phyloP scores from a whole-genome alignment of 2,888 invertebrate species.

The Gymnosoma rotundatum region DNA sequence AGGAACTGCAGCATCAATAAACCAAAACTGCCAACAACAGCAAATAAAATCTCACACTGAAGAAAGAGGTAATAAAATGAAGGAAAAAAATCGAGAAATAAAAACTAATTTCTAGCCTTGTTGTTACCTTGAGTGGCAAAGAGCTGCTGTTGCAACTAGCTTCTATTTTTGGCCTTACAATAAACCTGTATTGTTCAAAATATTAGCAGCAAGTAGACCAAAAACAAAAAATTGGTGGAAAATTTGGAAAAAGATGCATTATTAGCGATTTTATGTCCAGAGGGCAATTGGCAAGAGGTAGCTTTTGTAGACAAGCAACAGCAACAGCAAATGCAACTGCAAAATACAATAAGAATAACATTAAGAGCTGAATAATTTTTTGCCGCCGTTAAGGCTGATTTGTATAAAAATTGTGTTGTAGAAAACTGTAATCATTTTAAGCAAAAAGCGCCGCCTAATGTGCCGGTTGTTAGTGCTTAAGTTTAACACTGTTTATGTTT shows the following conservation, averaged over 20 bases:
- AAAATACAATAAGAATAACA: constrained; percentile 1
- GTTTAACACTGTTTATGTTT: constrained; percentile 51
- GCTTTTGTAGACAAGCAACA: constrained; percentile 64
- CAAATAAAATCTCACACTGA: constrained; percentile 50
- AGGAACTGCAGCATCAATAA: constrained; percentile 40
- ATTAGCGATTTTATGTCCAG: constrained; percentile 72
- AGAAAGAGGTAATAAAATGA: constrained; percentile 61
- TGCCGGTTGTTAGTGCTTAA: constrained; percentile 40
- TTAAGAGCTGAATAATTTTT: constrained; percentile 25
- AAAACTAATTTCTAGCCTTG: constrained; percentile 55
- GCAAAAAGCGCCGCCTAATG: constrained; percentile 55
- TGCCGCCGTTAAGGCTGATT: constrained; percentile 59
- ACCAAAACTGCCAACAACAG: constrained; percentile 31
- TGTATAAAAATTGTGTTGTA: constrained; percentile 22
- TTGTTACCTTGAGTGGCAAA: constrained; percentile 53
- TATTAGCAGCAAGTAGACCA: constrained; percentile 59
- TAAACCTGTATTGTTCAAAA: constrained; percentile 29
- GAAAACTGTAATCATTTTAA: constrained; percentile 35
- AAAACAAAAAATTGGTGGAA: constrained; percentile 25
- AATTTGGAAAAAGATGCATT: constrained; percentile 61
- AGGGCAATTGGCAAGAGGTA: constrained; percentile 74
- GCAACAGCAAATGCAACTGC: too few relatives aligned
- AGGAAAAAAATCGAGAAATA: constrained; percentile 1
- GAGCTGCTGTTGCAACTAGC: constrained; percentile 27
- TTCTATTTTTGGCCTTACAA: constrained; percentile 17